Evolutionary conservation across 2,888 invertebrate species (phyloP).

Genomic region (Nowickia ferox): DNA sequence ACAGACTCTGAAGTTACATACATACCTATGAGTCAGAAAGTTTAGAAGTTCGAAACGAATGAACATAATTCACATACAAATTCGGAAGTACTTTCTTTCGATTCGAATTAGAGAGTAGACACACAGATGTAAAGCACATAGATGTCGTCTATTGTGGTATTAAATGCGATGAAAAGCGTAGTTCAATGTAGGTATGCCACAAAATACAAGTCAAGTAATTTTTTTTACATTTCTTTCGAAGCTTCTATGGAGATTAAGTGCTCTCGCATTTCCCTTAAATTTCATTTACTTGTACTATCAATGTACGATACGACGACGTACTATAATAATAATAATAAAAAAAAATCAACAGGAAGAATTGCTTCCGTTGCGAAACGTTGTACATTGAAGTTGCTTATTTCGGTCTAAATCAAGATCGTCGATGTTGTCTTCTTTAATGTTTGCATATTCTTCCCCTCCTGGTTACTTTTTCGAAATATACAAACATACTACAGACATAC

Average conservation of each 20-base stretch:
- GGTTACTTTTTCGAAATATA: constrained; percentile 36
- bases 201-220: neutral
- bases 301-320: constrained; percentile 50
- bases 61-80: no score
- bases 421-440: constrained; percentile 62
- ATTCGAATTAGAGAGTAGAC: no score
- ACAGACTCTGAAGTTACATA: no score
- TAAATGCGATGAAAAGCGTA: neutral
- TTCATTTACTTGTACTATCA: constrained; percentile 57
- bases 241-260: constrained; percentile 30
- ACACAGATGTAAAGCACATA: no score
- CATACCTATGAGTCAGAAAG: no score
- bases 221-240: neutral
- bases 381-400: constrained; percentile 63
- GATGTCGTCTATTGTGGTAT: no score
- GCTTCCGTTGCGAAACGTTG: constrained; percentile 68
- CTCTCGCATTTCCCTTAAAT: constrained; percentile 27
- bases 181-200: neutral
- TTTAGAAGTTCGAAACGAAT: no score
- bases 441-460: constrained; percentile 59
- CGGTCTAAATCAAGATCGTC: constrained; percentile 63
- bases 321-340: constrained; percentile 39
- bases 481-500: constrained; percentile 8
- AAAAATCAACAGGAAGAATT: constrained; percentile 65
- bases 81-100: no score